These are phyloP conservation scores for Gallinago paraguaiae DNA, from an alignment of 2,113 vertebrate genomes.

Conservation along the genomic window DNA sequence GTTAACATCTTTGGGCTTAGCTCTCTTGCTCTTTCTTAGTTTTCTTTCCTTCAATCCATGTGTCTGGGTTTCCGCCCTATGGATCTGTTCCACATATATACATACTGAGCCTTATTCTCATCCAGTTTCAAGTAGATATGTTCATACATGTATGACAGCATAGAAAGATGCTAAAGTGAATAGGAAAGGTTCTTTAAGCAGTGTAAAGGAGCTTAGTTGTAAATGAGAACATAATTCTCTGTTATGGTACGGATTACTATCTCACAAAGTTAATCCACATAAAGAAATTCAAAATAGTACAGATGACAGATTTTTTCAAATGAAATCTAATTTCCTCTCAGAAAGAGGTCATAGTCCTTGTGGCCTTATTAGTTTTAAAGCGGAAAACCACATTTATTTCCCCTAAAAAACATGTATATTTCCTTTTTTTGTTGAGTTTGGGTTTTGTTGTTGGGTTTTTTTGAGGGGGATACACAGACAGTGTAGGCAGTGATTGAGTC, in stretches of 20 bases:
- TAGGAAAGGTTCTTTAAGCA: background rate
- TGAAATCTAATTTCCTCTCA: background rate
- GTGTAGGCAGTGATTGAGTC: background rate
- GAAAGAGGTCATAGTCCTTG: background rate
- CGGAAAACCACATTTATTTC: background rate
- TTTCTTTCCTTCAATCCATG: background rate
- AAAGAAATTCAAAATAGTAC: background rate
- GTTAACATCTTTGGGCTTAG: background rate
- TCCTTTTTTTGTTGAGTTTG: background rate
- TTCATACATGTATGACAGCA: background rate
- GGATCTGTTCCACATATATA: background rate
- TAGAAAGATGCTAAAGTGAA: background rate
- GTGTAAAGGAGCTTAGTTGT: background rate
- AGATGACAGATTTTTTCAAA: background rate
- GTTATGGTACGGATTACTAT: background rate
- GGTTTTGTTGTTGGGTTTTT: background rate
- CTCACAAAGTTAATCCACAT: background rate
- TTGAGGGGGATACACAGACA: background rate
- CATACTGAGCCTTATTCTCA: background rate
- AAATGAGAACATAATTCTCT: background rate
- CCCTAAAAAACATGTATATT: background rate
- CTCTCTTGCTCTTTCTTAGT: background rate
- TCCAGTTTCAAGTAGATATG: background rate
- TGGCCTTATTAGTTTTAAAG: background rate
- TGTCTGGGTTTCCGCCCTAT: background rate